Conservation (phyloP, 2,888 invertebrate genomes). For the Bhutanitis thaidina region DNA sequence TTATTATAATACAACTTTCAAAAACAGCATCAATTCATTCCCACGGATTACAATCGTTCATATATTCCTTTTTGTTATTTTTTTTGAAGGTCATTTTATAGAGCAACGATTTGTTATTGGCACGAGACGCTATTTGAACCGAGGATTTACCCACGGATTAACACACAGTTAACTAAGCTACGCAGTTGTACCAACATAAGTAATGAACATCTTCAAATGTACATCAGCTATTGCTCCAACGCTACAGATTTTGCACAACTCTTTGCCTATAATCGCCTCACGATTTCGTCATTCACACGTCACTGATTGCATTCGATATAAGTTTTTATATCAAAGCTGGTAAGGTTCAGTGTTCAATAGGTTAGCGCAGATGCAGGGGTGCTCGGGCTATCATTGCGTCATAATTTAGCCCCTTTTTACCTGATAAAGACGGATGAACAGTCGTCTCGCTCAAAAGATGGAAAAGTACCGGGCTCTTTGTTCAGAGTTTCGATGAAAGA, state of each 20-base stretch:
- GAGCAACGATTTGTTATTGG: too few relatives aligned
- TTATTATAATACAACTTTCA: too few relatives aligned
- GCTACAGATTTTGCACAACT: constrained; percentile 18
- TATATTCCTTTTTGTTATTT: too few relatives aligned
- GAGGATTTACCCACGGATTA: too few relatives aligned
- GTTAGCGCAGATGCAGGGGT: constrained; percentile 39
- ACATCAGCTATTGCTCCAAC: too few relatives aligned
- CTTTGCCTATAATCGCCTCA: constrained; percentile 40
- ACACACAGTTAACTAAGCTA: too few relatives aligned
- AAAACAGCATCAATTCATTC: too few relatives aligned
- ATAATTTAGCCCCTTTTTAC: constrained; percentile 59
- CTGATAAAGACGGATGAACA: constrained; percentile 30
- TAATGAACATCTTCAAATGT: too few relatives aligned
- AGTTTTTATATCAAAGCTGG: neutral
- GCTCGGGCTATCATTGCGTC: constrained; percentile 57
- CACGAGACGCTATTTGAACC: too few relatives aligned
- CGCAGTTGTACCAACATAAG: too few relatives aligned
- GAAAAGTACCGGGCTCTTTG: constrained; percentile 47
- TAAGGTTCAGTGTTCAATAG: constrained; percentile 30
- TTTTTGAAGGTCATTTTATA: too few relatives aligned
- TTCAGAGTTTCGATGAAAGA: constrained; percentile 29
- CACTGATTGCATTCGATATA: constrained; percentile 21
- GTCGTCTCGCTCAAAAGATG: constrained; percentile 34
- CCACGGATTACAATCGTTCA: too few relatives aligned
- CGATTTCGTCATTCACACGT: constrained; percentile 40